Conservation (phyloP, 2,888 invertebrate genomes). For the Rhogogaster chlorosoma region DNA sequence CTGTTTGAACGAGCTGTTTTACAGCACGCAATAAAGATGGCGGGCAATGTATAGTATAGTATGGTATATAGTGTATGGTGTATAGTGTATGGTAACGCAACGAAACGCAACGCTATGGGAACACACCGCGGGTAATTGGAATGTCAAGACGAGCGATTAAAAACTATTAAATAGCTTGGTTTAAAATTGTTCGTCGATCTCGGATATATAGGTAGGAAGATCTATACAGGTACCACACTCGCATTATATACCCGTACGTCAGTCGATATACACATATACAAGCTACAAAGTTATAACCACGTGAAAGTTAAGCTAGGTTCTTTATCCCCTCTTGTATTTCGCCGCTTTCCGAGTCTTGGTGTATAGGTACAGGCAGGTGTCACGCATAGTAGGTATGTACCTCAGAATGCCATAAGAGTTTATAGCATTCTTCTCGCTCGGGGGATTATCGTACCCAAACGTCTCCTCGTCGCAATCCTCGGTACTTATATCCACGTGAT, state of each 20-base stretch:
- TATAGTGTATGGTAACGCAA: neutral
- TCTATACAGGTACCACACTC: neutral
- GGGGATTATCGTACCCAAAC: conserved; percentile 32
- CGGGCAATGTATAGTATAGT: conserved; percentile 32
- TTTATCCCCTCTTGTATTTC: conserved; percentile 24
- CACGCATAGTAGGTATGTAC: neutral
- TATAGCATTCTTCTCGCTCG: conserved; percentile 38
- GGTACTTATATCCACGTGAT: neutral
- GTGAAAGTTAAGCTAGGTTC: conserved; percentile 31
- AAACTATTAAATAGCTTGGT: conserved; percentile 31
- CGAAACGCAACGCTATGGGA: conserved; percentile 23
- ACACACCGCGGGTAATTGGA: conserved; percentile 43
- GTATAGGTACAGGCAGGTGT: conserved; percentile 24
- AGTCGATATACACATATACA: neutral
- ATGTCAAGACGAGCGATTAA: conserved; percentile 36
- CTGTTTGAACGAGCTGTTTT: conserved; percentile 66
- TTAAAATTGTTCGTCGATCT: conserved; percentile 39
- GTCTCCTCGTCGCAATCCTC: conserved; percentile 8
- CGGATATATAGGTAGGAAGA: neutral
- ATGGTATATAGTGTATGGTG: neutral
- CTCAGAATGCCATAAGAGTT: conserved; percentile 33
- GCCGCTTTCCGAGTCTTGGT: conserved; percentile 19
- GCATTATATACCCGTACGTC: neutral
- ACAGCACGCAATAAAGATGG: conserved; percentile 64
- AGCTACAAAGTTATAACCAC: conserved; percentile 11